Evolutionary conservation across 2,888 invertebrate species (phyloP), one percentile per base, ranked within the genome.

Genomic region (Idaea dimidiata): DNA sequence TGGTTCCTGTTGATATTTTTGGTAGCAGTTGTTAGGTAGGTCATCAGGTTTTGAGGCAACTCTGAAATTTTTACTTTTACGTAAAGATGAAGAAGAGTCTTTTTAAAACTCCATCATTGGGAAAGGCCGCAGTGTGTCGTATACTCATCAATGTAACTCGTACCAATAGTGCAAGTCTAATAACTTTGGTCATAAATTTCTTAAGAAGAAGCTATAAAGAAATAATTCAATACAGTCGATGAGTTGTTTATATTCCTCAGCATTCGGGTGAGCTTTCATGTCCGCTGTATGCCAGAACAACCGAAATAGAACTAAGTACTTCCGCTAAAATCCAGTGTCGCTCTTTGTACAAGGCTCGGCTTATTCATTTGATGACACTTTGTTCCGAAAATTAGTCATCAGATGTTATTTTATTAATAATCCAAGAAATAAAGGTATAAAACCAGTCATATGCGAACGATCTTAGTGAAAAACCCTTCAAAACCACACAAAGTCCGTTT

Each of bases 241-340:
- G 82, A 82, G 72, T 77, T 80, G 81, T 83, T 83, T 84, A 81
- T 32, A 14, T 43, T 43, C 43, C 43, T 43, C 10, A 79, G 71
- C 61, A 70, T 68, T 60, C 64, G 64, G 63, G 59, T 65, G 74
- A 67, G 75, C 74, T 78, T 78, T 78, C 76, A 76, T 76, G 76
- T 73, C 18, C 75, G 70, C 63, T 70, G 64, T 67, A 64, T 70
- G 64, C 67, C 66, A 65, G 73, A 69, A 67, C 72, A 68, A 82
- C 84, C 70, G 73, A 88, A 88, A 89, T 89, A 88, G 86, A 86
- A 81, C 74, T 77, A 83, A 86, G 82, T 81, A 82, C 83, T 87
- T 88, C 85, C 86, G 84, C 75, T 77, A 77, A 80, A 82, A 77
- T 79, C 77, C 80, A 80, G 66, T 76, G 73, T 74, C 75, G 72